A percentile compares a stretch with the other conserved stretches of the same genome.
These are phyloP conservation scores for Torymus auratus DNA, from an alignment of 2,888 invertebrate genomes.

Conservation along the genomic window DNA sequence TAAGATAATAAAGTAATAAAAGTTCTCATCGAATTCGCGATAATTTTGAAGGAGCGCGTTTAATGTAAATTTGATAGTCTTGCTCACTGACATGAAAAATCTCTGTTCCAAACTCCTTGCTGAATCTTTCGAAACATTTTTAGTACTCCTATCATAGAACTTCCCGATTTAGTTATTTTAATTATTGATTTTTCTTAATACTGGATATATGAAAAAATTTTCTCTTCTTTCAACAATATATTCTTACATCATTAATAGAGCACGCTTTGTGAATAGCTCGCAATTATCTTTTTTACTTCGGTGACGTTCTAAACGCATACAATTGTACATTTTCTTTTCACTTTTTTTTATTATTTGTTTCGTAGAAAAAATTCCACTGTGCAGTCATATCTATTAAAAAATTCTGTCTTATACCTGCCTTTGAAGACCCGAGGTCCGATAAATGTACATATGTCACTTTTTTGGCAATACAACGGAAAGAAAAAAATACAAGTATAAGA, in stretches of 20 bases:
- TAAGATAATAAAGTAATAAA: slow-evolving; percentile 5
- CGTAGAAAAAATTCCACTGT: slow-evolving; percentile 51
- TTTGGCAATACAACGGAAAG: slow-evolving; percentile 31
- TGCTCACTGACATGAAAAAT: slow-evolving; percentile 21
- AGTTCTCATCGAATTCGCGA: background rate
- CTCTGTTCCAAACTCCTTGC: slow-evolving; percentile 13
- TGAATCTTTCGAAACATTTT: slow-evolving; percentile 14
- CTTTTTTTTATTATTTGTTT: slow-evolving; percentile 30
- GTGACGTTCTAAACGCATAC: slow-evolving; percentile 44
- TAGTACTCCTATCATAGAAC: background rate
- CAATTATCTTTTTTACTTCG: slow-evolving; percentile 24
- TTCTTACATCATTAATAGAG: slow-evolving; percentile 36
- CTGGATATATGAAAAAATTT: slow-evolving; percentile 43
- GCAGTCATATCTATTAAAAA: slow-evolving; percentile 42
- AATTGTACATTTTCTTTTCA: slow-evolving; percentile 36
- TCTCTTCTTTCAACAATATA: slow-evolving; percentile 41
- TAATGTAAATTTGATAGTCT: slow-evolving; percentile 41
- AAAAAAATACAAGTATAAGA: background rate
- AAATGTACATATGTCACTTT: slow-evolving; percentile 34
- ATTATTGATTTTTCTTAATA: slow-evolving; percentile 29
- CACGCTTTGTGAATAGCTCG: slow-evolving; percentile 24
- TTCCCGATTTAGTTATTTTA: slow-evolving; percentile 19
- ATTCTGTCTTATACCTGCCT: slow-evolving; percentile 23
- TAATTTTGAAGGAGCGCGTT: background rate
- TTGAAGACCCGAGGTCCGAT: slow-evolving; percentile 15